Evolutionary conservation across 1,140 invertebrate genomes (phyloP).

Genomic region (Megathymus violae): DNA sequence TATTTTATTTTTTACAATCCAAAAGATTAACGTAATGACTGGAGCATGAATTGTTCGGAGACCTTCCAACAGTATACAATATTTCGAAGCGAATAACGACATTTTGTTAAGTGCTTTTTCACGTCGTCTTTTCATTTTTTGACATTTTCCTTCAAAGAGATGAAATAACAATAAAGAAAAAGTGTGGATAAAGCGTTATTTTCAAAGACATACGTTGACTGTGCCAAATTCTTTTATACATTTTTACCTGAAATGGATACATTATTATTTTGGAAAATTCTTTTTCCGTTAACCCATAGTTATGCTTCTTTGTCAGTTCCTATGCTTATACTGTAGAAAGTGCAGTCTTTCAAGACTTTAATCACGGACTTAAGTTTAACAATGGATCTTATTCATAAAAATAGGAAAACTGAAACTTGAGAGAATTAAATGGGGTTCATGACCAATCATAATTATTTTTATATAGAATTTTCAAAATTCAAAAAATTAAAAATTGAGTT

Average conservation of each 20-base stretch:
- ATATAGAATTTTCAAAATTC: no score
- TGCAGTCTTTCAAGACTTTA: no score
- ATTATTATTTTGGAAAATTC: neutral
- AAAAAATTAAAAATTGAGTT: no score
- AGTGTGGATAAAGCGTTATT: neutral
- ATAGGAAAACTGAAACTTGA: no score
- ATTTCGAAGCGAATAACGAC: conserved; percentile 1
- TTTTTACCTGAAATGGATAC: neutral
- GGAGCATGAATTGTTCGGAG: neutral
- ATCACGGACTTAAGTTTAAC: no score
- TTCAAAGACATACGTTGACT: neutral
- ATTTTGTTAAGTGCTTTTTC: conserved; percentile 4
- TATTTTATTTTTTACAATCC: neutral
- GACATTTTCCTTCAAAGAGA: conserved; percentile 1
- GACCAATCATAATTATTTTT: no score
- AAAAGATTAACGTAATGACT: neutral
- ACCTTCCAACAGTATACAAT: neutral
- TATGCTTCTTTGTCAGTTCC: neutral
- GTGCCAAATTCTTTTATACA: neutral
- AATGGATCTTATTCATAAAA: no score
- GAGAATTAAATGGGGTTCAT: no score
- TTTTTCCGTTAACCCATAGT: neutral
- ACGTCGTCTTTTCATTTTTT: conserved; percentile 1
- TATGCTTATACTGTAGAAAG: neutral
- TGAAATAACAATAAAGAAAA: neutral